Base-by-base conservation (phyloP, 2,888 invertebrate genomes). In the Harmothoe impar region DNA sequence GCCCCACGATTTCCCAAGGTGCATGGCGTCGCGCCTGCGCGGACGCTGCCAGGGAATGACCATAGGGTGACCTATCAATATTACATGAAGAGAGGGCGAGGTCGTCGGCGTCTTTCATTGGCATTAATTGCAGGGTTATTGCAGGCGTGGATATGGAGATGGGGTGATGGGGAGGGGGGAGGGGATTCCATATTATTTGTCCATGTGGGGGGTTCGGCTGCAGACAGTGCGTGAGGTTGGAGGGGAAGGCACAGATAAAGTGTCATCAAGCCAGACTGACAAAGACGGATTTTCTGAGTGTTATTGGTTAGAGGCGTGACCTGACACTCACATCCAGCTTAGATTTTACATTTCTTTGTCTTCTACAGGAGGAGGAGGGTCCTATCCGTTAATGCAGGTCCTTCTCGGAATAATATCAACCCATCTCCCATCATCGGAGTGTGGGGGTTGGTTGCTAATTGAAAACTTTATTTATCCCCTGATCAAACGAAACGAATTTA, bases 101-200 rank as follows among this genome's bases (percentile, higher is more conserved):
- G 35, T 17, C n/a, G n/a, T 15, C 17, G 20, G 51, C 43, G 15
- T 17, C 43, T 23, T 84, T 43, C 51, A 84, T 84, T 51, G 84
- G 84, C 84, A 84, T 84, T 84, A 84, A 84, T 84, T 43, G 43
- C 3, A 35, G 43, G 84, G 84, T 84, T 84, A 84, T 84, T 84
- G 31, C 78, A 3, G 25, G n/a, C 3, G 62, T 3, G 62, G 3
- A 20, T 62, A n/a, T 62, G 62, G 20, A 15, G 20, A 3, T 20
- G 20, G n/a, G n/a, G n/a, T 7, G 62, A 15, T 3, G 62, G 20
- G 62, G n/a, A 3, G 20, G n/a, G 20, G 72, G 72, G 29, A 7
- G 29, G n/a, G 23, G 29, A 84, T 84, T 84, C n/a, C 25, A 25
- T 84, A 12, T 33, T 84, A 23, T 33, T 84, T 33, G 43, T 29